Evolutionary conservation across 1,140 invertebrate genomes (phyloP).

Genomic region (Trichogramma pretiosum): DNA sequence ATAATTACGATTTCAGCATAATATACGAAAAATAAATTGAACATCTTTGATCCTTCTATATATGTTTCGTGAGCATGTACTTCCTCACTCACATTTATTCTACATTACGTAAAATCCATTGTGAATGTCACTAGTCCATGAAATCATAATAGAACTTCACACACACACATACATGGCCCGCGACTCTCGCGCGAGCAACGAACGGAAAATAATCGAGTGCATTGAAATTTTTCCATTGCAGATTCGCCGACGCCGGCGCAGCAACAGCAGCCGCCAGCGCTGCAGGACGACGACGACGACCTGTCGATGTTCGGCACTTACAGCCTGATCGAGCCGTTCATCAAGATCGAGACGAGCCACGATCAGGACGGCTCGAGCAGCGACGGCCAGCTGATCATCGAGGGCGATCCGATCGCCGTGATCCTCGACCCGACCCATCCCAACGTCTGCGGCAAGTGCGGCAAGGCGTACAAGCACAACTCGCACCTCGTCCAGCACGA

Average conservation of each 20-base stretch:
- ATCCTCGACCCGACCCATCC: conserved; percentile 4
- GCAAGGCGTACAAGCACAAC: conserved; percentile 10
- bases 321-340: conserved; percentile 7
- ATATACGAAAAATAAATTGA: too few species aligned
- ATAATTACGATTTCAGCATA: too few species aligned
- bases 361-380: conserved; percentile 2
- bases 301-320: conserved; percentile 14
- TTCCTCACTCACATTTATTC: too few species aligned
- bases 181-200: too few species aligned
- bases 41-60: too few species aligned
- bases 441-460: conserved; percentile 9
- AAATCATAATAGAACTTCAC: too few species aligned
- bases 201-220: too few species aligned
- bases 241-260: neutral
- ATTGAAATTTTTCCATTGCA: neutral
- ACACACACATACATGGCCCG: too few species aligned
- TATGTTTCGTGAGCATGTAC: too few species aligned
- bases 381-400: too few species aligned
- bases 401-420: neutral
- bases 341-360: neutral
- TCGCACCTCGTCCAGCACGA: conserved; percentile 38
- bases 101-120: too few species aligned
- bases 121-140: too few species aligned
- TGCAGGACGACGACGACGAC: neutral
- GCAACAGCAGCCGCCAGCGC: neutral